phyloP scores from a whole-genome alignment of 2,888 invertebrate species.

The Aelia acuminata region DNA sequence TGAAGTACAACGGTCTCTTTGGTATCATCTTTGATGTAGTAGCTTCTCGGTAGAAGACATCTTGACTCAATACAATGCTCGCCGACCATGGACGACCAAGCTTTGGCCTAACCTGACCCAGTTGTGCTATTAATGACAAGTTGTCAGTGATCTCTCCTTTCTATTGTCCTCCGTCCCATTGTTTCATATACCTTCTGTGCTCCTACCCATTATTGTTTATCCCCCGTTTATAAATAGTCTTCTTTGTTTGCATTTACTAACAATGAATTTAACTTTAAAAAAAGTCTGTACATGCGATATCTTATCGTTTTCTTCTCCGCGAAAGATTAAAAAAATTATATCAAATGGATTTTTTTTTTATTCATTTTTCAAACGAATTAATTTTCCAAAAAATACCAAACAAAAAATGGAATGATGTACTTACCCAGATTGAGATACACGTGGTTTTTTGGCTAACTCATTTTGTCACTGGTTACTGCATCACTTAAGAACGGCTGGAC shows the following conservation, averaged over 20 bases:
- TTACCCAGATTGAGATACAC: no score
- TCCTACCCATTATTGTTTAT: not conserved
- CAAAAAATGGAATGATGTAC: no score
- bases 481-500: no score
- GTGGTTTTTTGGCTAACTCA: no score
- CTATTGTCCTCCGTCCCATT: not conserved
- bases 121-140: not conserved
- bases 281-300: no score
- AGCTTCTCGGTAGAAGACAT: not conserved
- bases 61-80: not conserved
- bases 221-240: not conserved
- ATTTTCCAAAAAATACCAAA: no score
- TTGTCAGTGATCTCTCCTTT: slow-evolving; percentile 10
- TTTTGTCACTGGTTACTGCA: no score
- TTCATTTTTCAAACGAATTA: no score
- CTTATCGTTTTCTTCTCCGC: no score
- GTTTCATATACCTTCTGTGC: not conserved
- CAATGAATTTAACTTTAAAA: not conserved
- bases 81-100: not conserved
- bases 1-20: no score
- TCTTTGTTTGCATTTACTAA: not conserved
- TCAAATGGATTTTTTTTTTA: no score
- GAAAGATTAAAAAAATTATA: no score
- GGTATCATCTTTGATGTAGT: not conserved
- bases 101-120: not conserved